phyloP scores from a whole-genome alignment of 1,140 invertebrate genomes.

The Hesperophylax magnus region DNA sequence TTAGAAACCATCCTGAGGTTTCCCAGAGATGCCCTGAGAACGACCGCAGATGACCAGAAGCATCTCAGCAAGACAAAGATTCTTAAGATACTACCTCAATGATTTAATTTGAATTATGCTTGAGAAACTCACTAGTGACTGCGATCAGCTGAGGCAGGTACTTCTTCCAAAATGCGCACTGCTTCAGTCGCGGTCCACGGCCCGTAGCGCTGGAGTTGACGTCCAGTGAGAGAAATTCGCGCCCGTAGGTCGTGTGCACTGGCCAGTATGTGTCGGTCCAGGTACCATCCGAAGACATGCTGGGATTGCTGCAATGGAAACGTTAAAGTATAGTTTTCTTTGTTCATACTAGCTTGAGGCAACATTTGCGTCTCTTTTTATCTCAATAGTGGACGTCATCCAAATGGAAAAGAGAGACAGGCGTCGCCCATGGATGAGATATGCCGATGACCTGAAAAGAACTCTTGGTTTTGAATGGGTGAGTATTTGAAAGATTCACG shows the following conservation, averaged over 20 bases:
- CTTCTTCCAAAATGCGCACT: slow-evolving; percentile 97
- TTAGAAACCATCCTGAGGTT: too few species aligned
- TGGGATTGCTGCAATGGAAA: slow-evolving; percentile 73
- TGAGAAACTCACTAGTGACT: slow-evolving; percentile 75
- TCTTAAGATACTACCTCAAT: not conserved
- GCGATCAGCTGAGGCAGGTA: slow-evolving; percentile 91
- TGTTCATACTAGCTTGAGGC: too few species aligned
- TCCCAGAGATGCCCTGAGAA: too few species aligned
- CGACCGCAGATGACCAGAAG: too few species aligned
- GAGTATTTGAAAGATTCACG: too few species aligned
- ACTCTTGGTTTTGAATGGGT: too few species aligned
- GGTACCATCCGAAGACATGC: slow-evolving; percentile 75
- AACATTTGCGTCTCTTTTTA: too few species aligned
- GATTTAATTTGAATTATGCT: not conserved
- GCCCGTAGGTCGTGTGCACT: slow-evolving; percentile 83
- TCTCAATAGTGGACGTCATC: not conserved
- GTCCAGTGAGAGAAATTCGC: slow-evolving; percentile 89
- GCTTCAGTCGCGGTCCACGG: slow-evolving; percentile 86
- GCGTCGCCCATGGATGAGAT: too few species aligned
- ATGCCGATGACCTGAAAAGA: too few species aligned
- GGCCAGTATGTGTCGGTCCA: slow-evolving; percentile 86
- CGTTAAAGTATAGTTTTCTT: too few species aligned
- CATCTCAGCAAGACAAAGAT: too few species aligned
- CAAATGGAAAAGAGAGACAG: not conserved
- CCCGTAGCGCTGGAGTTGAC: slow-evolving; percentile 86